Conservation (phyloP, 2,888 invertebrate genomes). For the Autographa gamma region DNA sequence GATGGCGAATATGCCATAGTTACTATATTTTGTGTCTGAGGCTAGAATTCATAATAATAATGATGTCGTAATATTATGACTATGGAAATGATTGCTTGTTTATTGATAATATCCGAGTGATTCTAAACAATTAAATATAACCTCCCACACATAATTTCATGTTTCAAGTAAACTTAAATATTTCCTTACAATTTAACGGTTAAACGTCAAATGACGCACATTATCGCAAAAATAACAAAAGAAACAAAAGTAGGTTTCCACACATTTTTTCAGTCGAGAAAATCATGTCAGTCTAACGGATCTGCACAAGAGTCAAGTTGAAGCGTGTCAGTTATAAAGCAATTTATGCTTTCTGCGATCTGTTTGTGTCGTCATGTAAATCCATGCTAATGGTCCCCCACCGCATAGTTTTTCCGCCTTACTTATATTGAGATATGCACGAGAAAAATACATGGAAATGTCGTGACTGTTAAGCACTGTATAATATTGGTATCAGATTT, state of each 20-base stretch:
- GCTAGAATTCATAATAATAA: too few species aligned
- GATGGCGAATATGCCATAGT: too few species aligned
- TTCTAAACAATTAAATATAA: too few species aligned
- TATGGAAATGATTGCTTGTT: too few species aligned
- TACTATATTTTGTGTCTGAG: too few species aligned
- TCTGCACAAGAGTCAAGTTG: constrained; percentile 42
- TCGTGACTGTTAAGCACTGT: constrained; percentile 20
- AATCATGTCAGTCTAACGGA: constrained; percentile 47
- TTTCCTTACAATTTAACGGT: background rate
- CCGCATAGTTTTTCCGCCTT: constrained; percentile 40
- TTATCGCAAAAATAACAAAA: constrained; percentile 10
- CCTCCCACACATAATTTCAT: too few species aligned
- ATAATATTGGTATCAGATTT: constrained; percentile 13
- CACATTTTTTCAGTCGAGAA: background rate
- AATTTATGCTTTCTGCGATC: constrained; percentile 48
- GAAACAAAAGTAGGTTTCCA: constrained; percentile 4
- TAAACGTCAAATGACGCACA: background rate
- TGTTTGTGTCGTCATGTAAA: constrained; percentile 49
- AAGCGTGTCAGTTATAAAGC: constrained; percentile 55
- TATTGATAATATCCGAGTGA: too few species aligned
- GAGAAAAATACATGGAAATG: constrained; percentile 43
- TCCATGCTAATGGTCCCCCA: constrained; percentile 49
- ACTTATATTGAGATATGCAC: constrained; percentile 7
- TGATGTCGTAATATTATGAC: too few species aligned
- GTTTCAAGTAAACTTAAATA: too few species aligned